A percentile compares a stretch with the other conserved stretches of the same genome.
These are phyloP conservation scores for Chelonia mydas DNA, from an alignment of 2,797 vertebrate genomes.

Conservation along the genomic window DNA sequence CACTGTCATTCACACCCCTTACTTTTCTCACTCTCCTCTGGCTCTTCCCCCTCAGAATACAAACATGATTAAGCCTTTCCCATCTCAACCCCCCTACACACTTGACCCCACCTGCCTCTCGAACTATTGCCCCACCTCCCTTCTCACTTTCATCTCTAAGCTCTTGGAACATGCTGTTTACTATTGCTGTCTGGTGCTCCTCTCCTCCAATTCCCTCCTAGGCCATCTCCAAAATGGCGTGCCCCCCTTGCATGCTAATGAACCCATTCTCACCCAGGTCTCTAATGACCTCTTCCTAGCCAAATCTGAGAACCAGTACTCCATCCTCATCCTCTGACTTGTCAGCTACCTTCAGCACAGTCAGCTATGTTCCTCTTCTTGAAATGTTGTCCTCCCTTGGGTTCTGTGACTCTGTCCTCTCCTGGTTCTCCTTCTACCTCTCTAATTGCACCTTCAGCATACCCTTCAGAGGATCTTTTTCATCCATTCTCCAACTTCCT, in stretches of 20 bases:
- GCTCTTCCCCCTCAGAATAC: background rate
- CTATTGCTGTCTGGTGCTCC: background rate
- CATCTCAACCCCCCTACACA: background rate
- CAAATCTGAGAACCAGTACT: background rate
- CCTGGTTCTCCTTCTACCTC: no score
- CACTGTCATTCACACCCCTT: background rate
- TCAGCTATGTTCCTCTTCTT: no score
- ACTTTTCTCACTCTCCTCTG: background rate
- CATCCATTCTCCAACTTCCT: background rate
- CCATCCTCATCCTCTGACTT: background rate
- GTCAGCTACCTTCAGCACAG: background rate
- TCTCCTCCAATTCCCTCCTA: background rate
- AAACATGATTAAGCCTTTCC: no score
- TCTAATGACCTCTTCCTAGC: background rate
- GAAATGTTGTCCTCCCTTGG: no score
- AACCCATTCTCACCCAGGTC: background rate
- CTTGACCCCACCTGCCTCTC: background rate
- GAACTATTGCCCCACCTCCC: background rate
- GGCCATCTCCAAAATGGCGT: background rate
- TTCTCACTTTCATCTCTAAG: background rate
- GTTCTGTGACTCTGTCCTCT: no score
- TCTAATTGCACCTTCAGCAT: no score
- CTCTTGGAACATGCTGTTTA: background rate
- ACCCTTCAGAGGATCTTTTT: no score
- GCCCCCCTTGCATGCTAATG: background rate